phyloP scores from a whole-genome alignment of 2,888 invertebrate species.

The Eristalis tenax region DNA sequence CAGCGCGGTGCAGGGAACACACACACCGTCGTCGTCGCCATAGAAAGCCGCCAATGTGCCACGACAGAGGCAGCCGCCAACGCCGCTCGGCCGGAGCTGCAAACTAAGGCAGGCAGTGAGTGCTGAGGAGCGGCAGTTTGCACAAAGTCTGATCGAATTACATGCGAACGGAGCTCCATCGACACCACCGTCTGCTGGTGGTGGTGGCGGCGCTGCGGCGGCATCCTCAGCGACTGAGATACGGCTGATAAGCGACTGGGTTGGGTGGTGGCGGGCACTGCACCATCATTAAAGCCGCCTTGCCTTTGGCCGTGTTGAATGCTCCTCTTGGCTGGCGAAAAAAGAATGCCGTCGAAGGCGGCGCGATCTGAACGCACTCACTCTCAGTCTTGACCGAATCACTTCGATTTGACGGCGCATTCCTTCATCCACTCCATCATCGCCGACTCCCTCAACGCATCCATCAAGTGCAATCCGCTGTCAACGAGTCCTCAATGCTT shows the following conservation, averaged over 20 bases:
- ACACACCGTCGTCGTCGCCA: neutral
- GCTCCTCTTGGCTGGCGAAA: too few relatives aligned
- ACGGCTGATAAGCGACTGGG: slow-evolving; percentile 40
- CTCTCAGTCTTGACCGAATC: neutral
- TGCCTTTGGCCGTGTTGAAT: neutral
- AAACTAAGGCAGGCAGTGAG: neutral
- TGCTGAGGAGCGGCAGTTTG: slow-evolving; percentile 25
- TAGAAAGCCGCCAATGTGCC: neutral
- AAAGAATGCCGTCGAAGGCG: neutral
- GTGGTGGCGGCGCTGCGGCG: neutral
- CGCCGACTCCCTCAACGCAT: slow-evolving; percentile 39
- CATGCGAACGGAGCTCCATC: slow-evolving; percentile 38
- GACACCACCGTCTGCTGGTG: neutral
- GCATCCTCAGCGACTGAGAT: slow-evolving; percentile 11
- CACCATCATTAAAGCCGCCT: neutral
- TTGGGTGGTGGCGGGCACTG: neutral
- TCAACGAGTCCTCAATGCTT: slow-evolving; percentile 23
- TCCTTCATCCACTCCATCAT: slow-evolving; percentile 15
- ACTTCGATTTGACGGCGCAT: neutral
- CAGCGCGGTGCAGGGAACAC: neutral
- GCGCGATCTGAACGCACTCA: neutral
- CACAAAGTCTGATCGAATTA: slow-evolving; percentile 58
- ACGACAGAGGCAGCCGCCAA: neutral
- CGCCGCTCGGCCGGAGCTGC: too few relatives aligned
- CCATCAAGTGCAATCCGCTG: slow-evolving; percentile 28